These are phyloP conservation scores for Beaufortia kweichowensis DNA, from an alignment of 2,113 vertebrate genomes.

Conservation along the genomic window DNA sequence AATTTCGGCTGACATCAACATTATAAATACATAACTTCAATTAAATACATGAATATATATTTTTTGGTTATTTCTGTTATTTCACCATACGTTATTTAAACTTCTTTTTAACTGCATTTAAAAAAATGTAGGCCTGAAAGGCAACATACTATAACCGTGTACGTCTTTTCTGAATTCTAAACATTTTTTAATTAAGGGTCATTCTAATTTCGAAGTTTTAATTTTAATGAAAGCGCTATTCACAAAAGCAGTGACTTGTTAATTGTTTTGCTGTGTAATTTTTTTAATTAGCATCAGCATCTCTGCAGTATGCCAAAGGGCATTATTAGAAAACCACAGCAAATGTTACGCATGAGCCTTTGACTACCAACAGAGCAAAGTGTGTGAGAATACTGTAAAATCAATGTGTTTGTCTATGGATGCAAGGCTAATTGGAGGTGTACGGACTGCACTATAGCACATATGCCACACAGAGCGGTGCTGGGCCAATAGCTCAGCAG, in stretches of 20 bases:
- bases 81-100: no score
- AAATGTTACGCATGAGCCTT: neutral
- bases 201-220: neutral
- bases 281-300: slow-evolving; percentile 49
- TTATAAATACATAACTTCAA: neutral
- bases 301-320: slow-evolving; percentile 38
- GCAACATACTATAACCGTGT: no score
- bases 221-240: neutral
- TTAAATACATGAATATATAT: neutral
- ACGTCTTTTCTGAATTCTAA: slow-evolving; percentile 5
- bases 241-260: slow-evolving; percentile 26
- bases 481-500: slow-evolving; percentile 62
- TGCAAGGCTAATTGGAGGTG: slow-evolving; percentile 61
- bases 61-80: no score
- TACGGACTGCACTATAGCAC: slow-evolving; percentile 56
- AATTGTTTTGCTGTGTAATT: slow-evolving; percentile 42
- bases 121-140: no score
- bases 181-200: neutral
- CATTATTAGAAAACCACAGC: slow-evolving; percentile 23
- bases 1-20: no score
- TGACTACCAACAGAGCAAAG: slow-evolving; percentile 26
- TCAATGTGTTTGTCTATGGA: slow-evolving; percentile 58
- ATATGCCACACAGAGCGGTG: slow-evolving; percentile 55
- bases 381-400: slow-evolving; percentile 48
- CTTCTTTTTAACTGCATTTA: no score